Conservation (phyloP, 2,797 vertebrate genomes). For the Pangasius djambal region DNA sequence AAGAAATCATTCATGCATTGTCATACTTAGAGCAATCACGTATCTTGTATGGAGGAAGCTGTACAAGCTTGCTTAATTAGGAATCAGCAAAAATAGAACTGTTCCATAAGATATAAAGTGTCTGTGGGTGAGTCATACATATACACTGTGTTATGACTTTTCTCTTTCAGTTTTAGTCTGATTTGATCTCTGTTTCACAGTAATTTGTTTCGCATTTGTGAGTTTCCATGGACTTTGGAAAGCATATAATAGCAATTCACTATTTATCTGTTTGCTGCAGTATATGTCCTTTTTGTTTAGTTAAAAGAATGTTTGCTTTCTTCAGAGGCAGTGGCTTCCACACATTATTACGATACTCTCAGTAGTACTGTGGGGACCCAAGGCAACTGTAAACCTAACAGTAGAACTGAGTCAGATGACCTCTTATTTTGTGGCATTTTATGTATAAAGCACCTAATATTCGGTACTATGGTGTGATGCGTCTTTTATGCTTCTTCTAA, state of each 20-base stretch:
- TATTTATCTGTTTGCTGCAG: too few species aligned
- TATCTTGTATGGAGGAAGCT: neutral
- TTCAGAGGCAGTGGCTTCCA: neutral
- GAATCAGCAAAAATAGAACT: neutral
- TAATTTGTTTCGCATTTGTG: neutral
- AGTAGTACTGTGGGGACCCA: neutral
- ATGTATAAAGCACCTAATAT: neutral
- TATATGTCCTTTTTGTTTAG: neutral
- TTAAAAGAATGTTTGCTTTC: neutral
- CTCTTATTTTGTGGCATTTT: neutral
- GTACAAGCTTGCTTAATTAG: neutral
- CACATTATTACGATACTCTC: neutral
- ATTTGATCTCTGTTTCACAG: neutral
- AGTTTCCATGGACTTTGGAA: neutral
- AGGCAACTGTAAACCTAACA: slow-evolving; percentile 12
- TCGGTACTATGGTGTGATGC: neutral
- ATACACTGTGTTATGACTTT: neutral
- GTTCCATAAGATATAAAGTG: neutral
- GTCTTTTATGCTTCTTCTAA: neutral
- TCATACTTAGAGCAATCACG: neutral
- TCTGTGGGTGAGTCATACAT: neutral
- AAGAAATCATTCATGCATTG: neutral
- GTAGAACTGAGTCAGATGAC: neutral
- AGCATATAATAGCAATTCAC: neutral
- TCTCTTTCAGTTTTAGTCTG: neutral